These are phyloP conservation scores for Melanotaenia nigrans DNA, from an alignment of 2,797 vertebrate genomes.

Conservation along the genomic window DNA sequence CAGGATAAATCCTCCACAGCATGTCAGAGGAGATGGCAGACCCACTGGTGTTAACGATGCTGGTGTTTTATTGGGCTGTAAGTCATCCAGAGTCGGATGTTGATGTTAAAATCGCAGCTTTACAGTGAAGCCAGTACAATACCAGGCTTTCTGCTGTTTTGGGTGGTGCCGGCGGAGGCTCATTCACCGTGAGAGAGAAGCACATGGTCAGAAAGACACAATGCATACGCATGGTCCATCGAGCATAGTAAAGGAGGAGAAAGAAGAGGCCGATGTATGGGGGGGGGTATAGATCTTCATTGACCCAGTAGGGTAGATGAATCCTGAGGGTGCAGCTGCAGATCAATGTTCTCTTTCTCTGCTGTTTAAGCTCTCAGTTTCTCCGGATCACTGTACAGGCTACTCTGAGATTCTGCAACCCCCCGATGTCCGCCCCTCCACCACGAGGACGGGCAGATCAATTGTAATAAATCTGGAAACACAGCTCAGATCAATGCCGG, in stretches of 20 bases:
- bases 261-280: constrained; percentile 9
- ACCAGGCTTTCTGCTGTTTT: constrained; percentile 41
- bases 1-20: not conserved
- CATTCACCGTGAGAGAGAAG: constrained; percentile 48
- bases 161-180: constrained; percentile 56
- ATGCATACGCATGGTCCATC: constrained; percentile 60
- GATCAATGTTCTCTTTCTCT: constrained; percentile 76
- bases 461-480: constrained; percentile 46
- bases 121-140: constrained; percentile 13
- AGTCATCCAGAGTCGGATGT: not conserved
- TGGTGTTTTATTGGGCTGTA: constrained; percentile 9
- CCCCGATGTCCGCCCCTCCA: not conserved
- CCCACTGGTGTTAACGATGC: too few relatives aligned
- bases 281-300: constrained; percentile 29
- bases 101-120: constrained; percentile 1
- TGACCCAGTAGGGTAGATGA: constrained; percentile 42
- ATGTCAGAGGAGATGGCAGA: constrained; percentile 12
- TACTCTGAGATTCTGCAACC: constrained; percentile 40
- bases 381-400: constrained; percentile 68
- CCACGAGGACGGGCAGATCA: constrained; percentile 58
- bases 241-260: constrained; percentile 26
- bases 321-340: constrained; percentile 55
- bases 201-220: constrained; percentile 67
- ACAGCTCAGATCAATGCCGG: constrained; percentile 59
- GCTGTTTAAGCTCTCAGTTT: constrained; percentile 62